phyloP scores from a whole-genome alignment of 2,797 vertebrate genomes.

The Siniperca obscura region DNA sequence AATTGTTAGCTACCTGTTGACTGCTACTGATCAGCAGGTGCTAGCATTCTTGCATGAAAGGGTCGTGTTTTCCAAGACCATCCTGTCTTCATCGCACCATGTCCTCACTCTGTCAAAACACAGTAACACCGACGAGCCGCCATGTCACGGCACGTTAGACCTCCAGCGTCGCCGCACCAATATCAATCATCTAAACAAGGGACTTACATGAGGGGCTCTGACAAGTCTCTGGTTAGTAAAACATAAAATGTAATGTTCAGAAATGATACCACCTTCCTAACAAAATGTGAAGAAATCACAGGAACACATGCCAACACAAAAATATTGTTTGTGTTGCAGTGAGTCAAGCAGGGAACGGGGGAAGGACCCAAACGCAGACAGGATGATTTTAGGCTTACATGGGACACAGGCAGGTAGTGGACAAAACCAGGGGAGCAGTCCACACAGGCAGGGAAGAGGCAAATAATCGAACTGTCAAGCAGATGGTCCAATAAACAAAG shows the following conservation, averaged over 20 bases:
- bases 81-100: neutral
- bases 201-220: slow-evolving; percentile 2
- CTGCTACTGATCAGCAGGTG: neutral
- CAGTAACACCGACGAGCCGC: neutral
- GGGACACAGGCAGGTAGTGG: too few relatives aligned
- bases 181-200: slow-evolving; percentile 25
- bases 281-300: too few relatives aligned
- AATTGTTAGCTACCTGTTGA: neutral
- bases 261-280: neutral
- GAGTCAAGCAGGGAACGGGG: too few relatives aligned
- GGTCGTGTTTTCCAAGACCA: neutral
- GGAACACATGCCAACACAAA: neutral
- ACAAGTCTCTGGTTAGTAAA: neutral
- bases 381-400: too few relatives aligned
- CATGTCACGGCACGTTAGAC: neutral
- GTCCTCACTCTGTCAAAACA: slow-evolving; percentile 23
- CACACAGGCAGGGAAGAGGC: too few relatives aligned
- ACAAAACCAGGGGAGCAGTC: too few relatives aligned
- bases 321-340: neutral
- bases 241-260: neutral
- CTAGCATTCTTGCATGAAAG: neutral
- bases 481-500: too few relatives aligned
- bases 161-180: neutral
- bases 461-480: too few relatives aligned
- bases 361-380: too few relatives aligned